Base-by-base conservation (phyloP, 2,113 vertebrate genomes). In the Crotophaga sulcirostris region DNA sequence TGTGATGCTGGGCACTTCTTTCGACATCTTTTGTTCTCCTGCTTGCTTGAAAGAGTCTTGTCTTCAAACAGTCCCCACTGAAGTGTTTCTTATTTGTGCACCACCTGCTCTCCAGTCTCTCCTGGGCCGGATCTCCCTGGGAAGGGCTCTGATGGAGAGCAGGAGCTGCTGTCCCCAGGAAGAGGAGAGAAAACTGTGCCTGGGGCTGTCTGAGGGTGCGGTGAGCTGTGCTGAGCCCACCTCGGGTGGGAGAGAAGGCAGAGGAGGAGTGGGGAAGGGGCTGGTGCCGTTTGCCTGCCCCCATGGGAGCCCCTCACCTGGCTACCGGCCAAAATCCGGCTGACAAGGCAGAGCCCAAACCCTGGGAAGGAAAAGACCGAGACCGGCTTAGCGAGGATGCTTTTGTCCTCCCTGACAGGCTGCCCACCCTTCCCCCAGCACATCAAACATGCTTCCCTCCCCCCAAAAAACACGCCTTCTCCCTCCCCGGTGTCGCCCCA, bases 1-100 rank as follows among this genome's bases (percentile, higher is more conserved):
- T 97, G 94, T 96, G 94, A 95, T 94, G 90, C 93, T 90, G 91
- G 75, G 82, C 10, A 0, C 85, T 91, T 87, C 93, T 80, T 64
- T 74, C 0, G 0, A 74, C 82, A 63, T 88, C 87, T 77, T 85
- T 88, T 86, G 82, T 93, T 96, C 79, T 80, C 38, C 85, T 36
- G 58, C 77, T 85, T 93, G 79, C 88, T 84, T 87, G 90, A 73
- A 90, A 78, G 78, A 94, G 90, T 92, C 47, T 93, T 74, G 79
- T 94, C 93, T 90, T 94, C 80, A 93, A 93, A 85, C 89, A 83
- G 5, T 91, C 67, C 34, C 78, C 68, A 56, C 83, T 94, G 85
- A 84, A 96, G 92, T 88, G 93, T 96, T 95, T 94, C 94, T 93
- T 87, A 90, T n/a, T 95, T 1, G 8, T 47, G 59, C 52, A 59